Base-by-base conservation (phyloP, 2,797 vertebrate genomes). In the Crocodylus rhombifer region DNA sequence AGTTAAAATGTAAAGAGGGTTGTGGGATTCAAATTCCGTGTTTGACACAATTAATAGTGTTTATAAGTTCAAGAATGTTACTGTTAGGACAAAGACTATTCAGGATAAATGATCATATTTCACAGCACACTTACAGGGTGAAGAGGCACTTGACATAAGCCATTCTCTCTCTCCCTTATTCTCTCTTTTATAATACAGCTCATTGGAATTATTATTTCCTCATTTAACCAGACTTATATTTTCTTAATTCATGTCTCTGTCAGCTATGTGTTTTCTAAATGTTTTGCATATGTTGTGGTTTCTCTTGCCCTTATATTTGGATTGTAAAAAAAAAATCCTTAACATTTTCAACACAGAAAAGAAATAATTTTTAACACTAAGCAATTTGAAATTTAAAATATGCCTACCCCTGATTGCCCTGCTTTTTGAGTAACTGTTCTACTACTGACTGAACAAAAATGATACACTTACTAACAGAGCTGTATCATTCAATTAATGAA, bases 81-180 rank as follows among this genome's bases (percentile, higher is more conserved):
- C 90, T 96, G 69, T 90, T 96, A 93, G 80, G 88, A 97, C 0
- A 0, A 92, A 96, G 82, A 2, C 1, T 89, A 91, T 96, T 96
- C 86, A 94, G 92, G 91, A 95, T 69, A 93, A 95, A 92, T 87
- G 95, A 97, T 97, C 95, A 25, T 92, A 88, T 96, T 97, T 97
- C 96, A 95, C 63, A 91, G 87, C 78, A 94, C 91, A 95, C 95
- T 97, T 96, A 95, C 61, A 95, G 83, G 95, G 95, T 97, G 96
- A 97, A 97, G 96, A 97, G 97, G 94, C 85, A 96, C 97, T 97
- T 97, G 95, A 97, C 96, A 95, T 93, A 86, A 92, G 88, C 89
- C 92, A 92, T 76, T 92, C 77, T 91, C 42, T 51, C 42, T 51
- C 42, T 7, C 42, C 42, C 42, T 51, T 51, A 51, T 51, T 10